A percentile compares a stretch with the other conserved stretches of the same genome.
phyloP scores from a whole-genome alignment of 1,140 invertebrate genomes.

The Trichomalopsis sarcophagae region DNA sequence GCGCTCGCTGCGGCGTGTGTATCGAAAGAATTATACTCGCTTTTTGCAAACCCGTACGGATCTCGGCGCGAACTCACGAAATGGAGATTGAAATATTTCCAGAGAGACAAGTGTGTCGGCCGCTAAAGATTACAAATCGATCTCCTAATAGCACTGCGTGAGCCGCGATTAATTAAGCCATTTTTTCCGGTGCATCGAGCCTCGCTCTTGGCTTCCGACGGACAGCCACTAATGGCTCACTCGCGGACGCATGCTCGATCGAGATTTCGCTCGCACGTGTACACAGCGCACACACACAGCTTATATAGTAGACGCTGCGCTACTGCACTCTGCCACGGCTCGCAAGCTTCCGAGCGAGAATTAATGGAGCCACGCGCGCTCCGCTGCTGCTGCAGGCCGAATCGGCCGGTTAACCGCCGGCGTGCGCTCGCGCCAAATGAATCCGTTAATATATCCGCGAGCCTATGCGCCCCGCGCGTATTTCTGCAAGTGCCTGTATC shows the following conservation, averaged over 20 bases:
- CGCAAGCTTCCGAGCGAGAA: conserved; percentile 26
- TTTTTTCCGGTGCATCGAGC: neutral
- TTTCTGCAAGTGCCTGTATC: neutral
- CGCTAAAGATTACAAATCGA: conserved; percentile 33
- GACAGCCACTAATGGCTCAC: conserved; percentile 35
- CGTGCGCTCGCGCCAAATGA: conserved; percentile 22
- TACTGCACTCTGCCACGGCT: neutral
- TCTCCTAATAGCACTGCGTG: conserved; percentile 15
- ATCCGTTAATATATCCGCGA: conserved; percentile 32
- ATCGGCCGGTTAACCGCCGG: conserved; percentile 8
- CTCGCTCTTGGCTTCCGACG: neutral
- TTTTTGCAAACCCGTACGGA: neutral
- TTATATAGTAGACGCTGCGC: neutral
- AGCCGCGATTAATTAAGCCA: conserved; percentile 29
- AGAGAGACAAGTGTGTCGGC: neutral
- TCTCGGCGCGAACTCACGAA: too few relatives aligned
- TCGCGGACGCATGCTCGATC: conserved; percentile 39
- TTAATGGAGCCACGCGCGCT: conserved; percentile 39
- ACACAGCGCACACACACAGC: neutral
- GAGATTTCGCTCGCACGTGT: conserved; percentile 48
- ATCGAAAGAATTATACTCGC: neutral
- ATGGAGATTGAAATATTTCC: neutral
- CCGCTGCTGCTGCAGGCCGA: neutral
- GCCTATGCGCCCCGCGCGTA: neutral
- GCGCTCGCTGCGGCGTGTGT: neutral